Base-by-base conservation (phyloP, 2,888 invertebrate species). In the Apodemia duryi region DNA sequence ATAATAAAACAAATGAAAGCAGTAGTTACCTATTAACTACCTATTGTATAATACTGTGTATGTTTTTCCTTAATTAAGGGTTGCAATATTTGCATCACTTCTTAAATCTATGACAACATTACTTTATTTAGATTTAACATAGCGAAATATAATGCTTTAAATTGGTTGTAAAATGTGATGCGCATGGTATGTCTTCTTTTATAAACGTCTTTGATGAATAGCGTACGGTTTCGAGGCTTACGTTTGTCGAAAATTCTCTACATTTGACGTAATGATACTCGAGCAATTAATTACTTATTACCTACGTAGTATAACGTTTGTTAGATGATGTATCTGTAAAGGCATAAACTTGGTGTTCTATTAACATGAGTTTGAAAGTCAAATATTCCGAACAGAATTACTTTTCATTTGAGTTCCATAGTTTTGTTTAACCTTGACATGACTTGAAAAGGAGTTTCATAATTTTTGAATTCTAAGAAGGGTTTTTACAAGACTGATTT, bases 331-430 rank as follows among this genome's bases (percentile, higher is more conserved):
- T 60, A 51, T 60, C 32, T 35, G 57, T 51, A 60, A 35, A 35
- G 57, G 57, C 32, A 57, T 60, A n/a, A 60, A 60, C 57, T 60
- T 60, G 57, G 57, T 35, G 57, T 35, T 60, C 35, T 60, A 60
- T 60, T 60, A 35, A 60, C 57, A 60, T 60, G 57, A 60, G 57
- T 60, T 60, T 60, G 6, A 29, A 57, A 57, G 54, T 57, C 54
- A 57, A 57, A 57, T 57, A 32, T 32, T 10, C 32, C 32, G 54
- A 60, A 60, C 32, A n/a, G 57, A 60, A 60, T 60, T 60, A 60
- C 57, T 60, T 60, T 60, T 60, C 57, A 13, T 57, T 57, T 60
- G 57, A 32, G 57, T 60, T 60, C 5, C 11, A 60, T 35, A 60
- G 13, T 60, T 60, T 35, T 13, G 32, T 35, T 32, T 60, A 60